phyloP scores from a whole-genome alignment of 30 jellyfish, hydroid and myxozoan genomes.

The Chrysaora quinquecirrha region DNA sequence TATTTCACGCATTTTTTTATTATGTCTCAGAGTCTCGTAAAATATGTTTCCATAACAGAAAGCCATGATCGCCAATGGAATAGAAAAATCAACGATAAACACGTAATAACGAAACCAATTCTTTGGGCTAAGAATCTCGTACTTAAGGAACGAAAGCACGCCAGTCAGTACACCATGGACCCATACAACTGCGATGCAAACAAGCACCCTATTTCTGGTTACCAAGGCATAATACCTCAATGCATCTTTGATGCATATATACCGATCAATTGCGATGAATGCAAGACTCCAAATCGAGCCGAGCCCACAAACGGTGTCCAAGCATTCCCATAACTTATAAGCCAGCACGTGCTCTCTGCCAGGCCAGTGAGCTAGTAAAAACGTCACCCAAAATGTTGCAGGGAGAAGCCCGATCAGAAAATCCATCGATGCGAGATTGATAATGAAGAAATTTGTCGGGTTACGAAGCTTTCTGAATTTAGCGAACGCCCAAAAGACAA shows the following conservation, averaged over 20 bases:
- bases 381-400: slow-evolving; percentile 19
- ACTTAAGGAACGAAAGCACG: slow-evolving; percentile 28
- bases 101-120: slow-evolving; percentile 31
- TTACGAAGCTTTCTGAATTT: slow-evolving; percentile 49
- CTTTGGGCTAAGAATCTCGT: neutral
- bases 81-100: slow-evolving; percentile 26
- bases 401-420: slow-evolving; percentile 58
- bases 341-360: neutral
- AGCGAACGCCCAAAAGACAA: slow-evolving; percentile 53
- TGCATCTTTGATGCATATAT: slow-evolving; percentile 53
- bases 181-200: slow-evolving; percentile 42
- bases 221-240: slow-evolving; percentile 37
- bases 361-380: slow-evolving; percentile 10
- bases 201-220: neutral
- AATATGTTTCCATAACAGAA: slow-evolving; percentile 46
- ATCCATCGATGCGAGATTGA: slow-evolving; percentile 53
- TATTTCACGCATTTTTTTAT: slow-evolving; percentile 22
- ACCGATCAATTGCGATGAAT: slow-evolving; percentile 55
- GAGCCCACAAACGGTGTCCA: slow-evolving; percentile 23
- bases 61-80: slow-evolving; percentile 48
- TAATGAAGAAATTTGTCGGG: slow-evolving; percentile 54
- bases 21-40: slow-evolving; percentile 28
- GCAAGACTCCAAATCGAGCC: slow-evolving; percentile 41
- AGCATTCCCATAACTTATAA: slow-evolving; percentile 44
- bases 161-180: slow-evolving; percentile 14